Conservation (phyloP, 2,113 vertebrate genomes). For the Saguinus midas region DNA sequence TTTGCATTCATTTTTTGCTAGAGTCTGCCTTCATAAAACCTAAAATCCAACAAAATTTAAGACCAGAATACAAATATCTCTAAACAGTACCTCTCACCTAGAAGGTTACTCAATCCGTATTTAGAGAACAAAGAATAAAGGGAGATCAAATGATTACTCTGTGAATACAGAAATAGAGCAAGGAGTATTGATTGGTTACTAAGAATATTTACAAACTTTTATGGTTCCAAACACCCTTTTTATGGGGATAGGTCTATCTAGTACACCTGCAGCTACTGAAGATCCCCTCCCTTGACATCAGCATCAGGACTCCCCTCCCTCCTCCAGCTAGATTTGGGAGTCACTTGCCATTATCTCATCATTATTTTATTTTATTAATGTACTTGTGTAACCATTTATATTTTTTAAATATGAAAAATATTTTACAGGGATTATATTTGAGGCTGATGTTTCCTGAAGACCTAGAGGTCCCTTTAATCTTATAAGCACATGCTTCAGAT, state of each 20-base stretch:
- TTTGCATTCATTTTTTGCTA: not conserved
- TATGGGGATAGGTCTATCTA: not conserved
- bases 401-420: constrained; percentile 60
- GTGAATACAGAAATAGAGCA: not conserved
- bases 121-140: not conserved
- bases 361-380: not conserved
- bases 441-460: constrained; percentile 44
- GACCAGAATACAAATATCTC: not conserved
- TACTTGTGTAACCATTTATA: not conserved
- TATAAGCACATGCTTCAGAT: constrained; percentile 63
- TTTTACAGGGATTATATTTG: constrained; percentile 38
- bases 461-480: constrained; percentile 51
- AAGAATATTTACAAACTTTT: not conserved
- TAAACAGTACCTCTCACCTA: not conserved
- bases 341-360: not conserved
- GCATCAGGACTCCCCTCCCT: not conserved
- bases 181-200: not conserved
- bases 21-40: not conserved
- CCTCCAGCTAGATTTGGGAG: not conserved
- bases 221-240: not conserved
- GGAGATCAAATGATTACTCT: not conserved
- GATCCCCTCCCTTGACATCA: not conserved
- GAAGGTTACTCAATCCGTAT: not conserved
- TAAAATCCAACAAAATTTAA: not conserved
- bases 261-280: not conserved